Conservation (phyloP, 2,888 invertebrate species). For the Enoplolaimus lenunculus region DNA sequence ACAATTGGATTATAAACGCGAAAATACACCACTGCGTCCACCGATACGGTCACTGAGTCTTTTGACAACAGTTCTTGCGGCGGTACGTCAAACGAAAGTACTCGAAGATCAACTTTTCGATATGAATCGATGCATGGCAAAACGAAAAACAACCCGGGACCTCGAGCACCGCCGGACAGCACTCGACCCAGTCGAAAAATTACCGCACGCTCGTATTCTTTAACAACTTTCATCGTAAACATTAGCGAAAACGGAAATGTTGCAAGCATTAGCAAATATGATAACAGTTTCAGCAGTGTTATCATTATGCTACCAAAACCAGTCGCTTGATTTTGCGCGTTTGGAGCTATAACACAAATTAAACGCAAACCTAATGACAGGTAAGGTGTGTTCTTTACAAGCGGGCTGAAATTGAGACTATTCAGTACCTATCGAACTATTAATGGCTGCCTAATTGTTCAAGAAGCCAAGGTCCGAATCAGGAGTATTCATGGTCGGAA, state of each 20-base stretch:
- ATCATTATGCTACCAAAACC: neutral
- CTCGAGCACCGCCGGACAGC: conserved; percentile 59
- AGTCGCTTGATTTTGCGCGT: neutral
- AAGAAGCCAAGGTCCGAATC: too few relatives aligned
- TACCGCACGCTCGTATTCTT: conserved; percentile 57
- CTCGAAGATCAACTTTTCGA: conserved; percentile 77
- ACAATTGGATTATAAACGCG: conserved; percentile 37
- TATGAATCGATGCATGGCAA: conserved; percentile 79
- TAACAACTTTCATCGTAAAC: conserved; percentile 32
- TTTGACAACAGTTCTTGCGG: conserved; percentile 58
- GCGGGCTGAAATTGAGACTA: too few relatives aligned
- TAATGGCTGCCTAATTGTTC: too few relatives aligned
- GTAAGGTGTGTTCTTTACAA: too few relatives aligned
- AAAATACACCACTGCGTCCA: conserved; percentile 41
- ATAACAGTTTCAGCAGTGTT: neutral
- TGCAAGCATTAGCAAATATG: neutral
- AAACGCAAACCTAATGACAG: neutral
- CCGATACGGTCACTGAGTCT: conserved; percentile 46
- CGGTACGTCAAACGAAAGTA: conserved; percentile 83
- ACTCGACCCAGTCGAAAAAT: conserved; percentile 72
- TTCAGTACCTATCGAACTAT: too few relatives aligned
- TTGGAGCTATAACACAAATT: neutral
- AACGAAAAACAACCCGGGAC: conserved; percentile 76
- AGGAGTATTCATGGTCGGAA: too few relatives aligned
- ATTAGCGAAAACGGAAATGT: conserved; percentile 20